Evolutionary conservation across 2,113 vertebrate genomes (phyloP), one percentile per base, ranked within the genome.

Genomic region (Lipotes vexillifer): DNA sequence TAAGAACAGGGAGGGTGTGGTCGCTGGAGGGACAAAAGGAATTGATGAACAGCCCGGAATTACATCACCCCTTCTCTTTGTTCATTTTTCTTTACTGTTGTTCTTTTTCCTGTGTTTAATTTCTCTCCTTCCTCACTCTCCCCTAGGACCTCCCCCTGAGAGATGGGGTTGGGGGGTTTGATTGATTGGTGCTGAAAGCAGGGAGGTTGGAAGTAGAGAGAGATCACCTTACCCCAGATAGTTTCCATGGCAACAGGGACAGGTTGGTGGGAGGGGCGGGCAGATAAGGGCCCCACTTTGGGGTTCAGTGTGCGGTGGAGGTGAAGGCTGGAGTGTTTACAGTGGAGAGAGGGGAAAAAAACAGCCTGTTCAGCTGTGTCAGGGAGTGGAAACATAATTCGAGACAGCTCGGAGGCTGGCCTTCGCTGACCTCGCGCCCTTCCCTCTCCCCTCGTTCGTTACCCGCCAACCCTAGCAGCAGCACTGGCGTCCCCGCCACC

Each of bases 181-280:
- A 98, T 97, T 97, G 96, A 97, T 98, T 97, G 94, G 97, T 95
- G 96, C 97, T 97, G 97, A 98, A 97, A 97, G 97, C 96, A 94
- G 90, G 82, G 96, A 97, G 97, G 98, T 98, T 98, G 97, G 95
- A 95, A 96, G 97, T 96, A 95, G 88, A 98, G 97, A 97, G 94
- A 97, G 98, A 98, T 97, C 96, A 97, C 98, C 96, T 98, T 98
- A 98, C 97, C 96, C 97, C 78, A 98, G 96, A 98, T 97, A 98
- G 97, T 98, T 98, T 95, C 98, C 97, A 98, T 98, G 92, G 97
- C 97, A 97, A 98, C 97, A 97, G 97, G 97, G 97, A 98, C 96
- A 97, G 96, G 96, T 97, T 96, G 94, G 95, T 97, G 94, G 97
- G 97, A 98, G 96, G 96, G 95, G 95, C 52, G 5, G 90, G 85